These are phyloP conservation scores for Florisuga fusca DNA, from an alignment of 2,797 vertebrate genomes.

Conservation along the genomic window DNA sequence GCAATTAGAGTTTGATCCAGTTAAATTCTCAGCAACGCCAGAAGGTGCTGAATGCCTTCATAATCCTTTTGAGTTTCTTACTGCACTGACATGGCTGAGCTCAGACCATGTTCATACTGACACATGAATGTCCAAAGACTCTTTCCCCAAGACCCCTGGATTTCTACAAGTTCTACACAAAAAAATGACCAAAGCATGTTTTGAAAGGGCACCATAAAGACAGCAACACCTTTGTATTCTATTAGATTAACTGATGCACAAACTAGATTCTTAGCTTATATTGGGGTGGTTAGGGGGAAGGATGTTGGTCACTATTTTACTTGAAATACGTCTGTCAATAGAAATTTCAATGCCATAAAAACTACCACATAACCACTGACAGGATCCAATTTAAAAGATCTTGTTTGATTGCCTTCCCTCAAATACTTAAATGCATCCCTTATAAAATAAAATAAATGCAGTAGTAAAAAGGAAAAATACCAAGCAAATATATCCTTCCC, in stretches of 20 bases:
- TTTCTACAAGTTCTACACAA: background rate
- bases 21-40: background rate
- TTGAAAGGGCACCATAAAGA: background rate
- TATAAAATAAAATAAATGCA: background rate
- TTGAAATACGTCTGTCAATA: background rate
- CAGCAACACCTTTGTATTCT: background rate
- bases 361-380: background rate
- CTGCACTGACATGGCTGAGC: background rate
- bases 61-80: background rate
- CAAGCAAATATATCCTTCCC: background rate
- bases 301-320: background rate
- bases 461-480: background rate
- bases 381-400: background rate
- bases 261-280: background rate
- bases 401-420: background rate
- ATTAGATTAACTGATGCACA: background rate
- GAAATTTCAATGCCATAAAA: background rate
- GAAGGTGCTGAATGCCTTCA: background rate
- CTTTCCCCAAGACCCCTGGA: background rate
- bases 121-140: background rate
- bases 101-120: background rate
- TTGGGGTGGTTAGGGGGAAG: background rate
- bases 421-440: background rate
- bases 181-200: background rate
- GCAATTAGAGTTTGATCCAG: conserved; percentile 9